Evolutionary conservation across 1,140 invertebrate species (phyloP).

Genomic region (Pseudobourletiella spinata): DNA sequence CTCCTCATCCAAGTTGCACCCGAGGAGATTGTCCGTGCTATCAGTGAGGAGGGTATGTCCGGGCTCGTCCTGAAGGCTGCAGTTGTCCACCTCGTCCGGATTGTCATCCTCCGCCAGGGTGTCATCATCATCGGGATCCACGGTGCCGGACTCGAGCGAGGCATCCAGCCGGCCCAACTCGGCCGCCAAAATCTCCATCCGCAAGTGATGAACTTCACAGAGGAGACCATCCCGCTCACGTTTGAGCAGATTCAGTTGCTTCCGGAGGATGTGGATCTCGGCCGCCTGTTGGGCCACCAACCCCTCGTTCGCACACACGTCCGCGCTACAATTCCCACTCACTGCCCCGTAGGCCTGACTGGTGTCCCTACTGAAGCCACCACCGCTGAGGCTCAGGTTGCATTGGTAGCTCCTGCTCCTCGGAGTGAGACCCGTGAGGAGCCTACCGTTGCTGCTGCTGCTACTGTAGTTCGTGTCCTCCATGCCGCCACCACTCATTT

Average conservation of each 20-base stretch:
- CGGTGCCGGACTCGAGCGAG: neutral
- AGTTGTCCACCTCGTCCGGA: neutral
- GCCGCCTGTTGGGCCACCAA: slow-evolving; percentile 14
- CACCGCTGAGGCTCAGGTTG: too few relatives aligned
- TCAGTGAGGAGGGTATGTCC: slow-evolving; percentile 10
- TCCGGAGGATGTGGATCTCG: slow-evolving; percentile 20
- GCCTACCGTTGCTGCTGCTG: neutral
- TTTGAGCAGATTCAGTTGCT: slow-evolving; percentile 8
- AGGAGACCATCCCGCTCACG: slow-evolving; percentile 22
- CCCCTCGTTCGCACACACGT: slow-evolving; percentile 14
- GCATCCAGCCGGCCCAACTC: slow-evolving; percentile 22
- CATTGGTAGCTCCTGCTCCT: too few relatives aligned
- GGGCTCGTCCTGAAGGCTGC: neutral
- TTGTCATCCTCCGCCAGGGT: slow-evolving; percentile 7
- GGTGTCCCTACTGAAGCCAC: neutral
- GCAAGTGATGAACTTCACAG: slow-evolving; percentile 31
- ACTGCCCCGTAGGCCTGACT: neutral
- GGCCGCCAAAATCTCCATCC: slow-evolving; percentile 26
- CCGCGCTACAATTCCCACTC: slow-evolving; percentile 3
- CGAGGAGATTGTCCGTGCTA: slow-evolving; percentile 12
- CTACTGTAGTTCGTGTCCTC: neutral
- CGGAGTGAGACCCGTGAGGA: too few relatives aligned
- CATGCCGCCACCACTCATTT: neutral
- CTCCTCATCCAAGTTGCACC: slow-evolving; percentile 14
- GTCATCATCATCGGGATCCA: slow-evolving; percentile 5